Conservation (phyloP, 1,140 invertebrate species). For the Daktulosphaira vitifoliae region DNA sequence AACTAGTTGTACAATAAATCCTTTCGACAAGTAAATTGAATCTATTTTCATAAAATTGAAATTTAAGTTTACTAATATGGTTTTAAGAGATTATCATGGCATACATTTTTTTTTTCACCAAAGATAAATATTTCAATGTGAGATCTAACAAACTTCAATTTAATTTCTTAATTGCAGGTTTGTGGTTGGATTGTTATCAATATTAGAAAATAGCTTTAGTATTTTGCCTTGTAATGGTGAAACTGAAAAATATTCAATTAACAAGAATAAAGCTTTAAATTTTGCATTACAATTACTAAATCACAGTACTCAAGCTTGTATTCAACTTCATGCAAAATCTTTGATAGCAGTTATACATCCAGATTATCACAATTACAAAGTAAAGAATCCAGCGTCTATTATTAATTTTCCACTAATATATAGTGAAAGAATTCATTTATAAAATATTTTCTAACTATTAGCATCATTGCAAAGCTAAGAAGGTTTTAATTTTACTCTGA, state of each 20-base stretch:
- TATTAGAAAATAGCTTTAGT: conserved; percentile 15
- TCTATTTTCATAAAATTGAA: too few relatives aligned
- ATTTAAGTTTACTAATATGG: too few relatives aligned
- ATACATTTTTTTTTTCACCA: too few relatives aligned
- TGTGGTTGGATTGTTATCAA: conserved; percentile 19
- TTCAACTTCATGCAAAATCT: conserved; percentile 69
- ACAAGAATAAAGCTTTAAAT: conserved; percentile 53
- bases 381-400: too few relatives aligned
- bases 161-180: conserved; percentile 3
- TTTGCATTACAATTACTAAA: conserved; percentile 72
- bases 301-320: conserved; percentile 66
- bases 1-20: conserved; percentile 45
- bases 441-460: too few relatives aligned
- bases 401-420: too few relatives aligned
- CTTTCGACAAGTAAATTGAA: conserved; percentile 48
- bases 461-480: too few relatives aligned
- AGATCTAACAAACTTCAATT: too few relatives aligned
- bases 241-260: background rate
- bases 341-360: conserved; percentile 71
- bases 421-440: too few relatives aligned
- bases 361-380: conserved; percentile 65
- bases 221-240: background rate
- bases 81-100: too few relatives aligned
- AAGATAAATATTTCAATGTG: too few relatives aligned
- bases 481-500: too few relatives aligned